Evolutionary conservation across 2,888 invertebrate species (phyloP).

Genomic region (Noctua janthe): DNA sequence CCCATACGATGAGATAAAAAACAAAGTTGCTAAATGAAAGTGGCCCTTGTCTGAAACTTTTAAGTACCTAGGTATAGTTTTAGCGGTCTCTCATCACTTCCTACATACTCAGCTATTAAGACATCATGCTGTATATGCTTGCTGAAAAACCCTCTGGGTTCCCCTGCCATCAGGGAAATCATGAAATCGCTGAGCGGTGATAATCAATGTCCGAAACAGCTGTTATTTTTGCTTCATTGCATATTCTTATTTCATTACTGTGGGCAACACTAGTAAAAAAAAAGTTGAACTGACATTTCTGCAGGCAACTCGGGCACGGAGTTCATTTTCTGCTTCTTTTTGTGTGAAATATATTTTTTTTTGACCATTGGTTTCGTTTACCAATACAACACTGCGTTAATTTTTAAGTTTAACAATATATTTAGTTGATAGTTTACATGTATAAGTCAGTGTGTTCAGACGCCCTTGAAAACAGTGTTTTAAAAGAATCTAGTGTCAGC

Average conservation of each 20-base stretch:
- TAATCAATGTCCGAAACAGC: slow-evolving; percentile 34
- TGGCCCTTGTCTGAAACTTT: background rate
- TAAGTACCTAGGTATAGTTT: background rate
- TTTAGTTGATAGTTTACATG: slow-evolving; percentile 68
- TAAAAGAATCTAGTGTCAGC: slow-evolving; percentile 87
- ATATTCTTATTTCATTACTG: slow-evolving; percentile 11
- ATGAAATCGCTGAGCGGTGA: background rate
- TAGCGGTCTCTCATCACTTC: background rate
- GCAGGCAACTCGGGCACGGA: slow-evolving; percentile 71
- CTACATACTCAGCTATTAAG: background rate
- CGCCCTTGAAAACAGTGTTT: slow-evolving; percentile 88
- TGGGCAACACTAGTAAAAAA: slow-evolving; percentile 60
- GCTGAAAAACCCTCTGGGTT: background rate
- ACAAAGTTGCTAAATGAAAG: background rate
- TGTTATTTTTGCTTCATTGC: slow-evolving; percentile 11
- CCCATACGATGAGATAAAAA: no score
- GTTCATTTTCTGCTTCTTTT: slow-evolving; percentile 78
- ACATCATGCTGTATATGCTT: background rate
- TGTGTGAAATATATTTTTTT: slow-evolving; percentile 71
- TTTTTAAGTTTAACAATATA: slow-evolving; percentile 62
- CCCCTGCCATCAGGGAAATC: background rate
- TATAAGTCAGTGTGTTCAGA: slow-evolving; percentile 75
- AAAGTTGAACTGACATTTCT: slow-evolving; percentile 75
- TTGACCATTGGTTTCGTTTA: slow-evolving; percentile 70
- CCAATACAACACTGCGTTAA: slow-evolving; percentile 59